Percentiles rank a stretch among this genome's conserved stretches.
Evolutionary conservation across 2,888 invertebrate genomes (phyloP).

Genomic region (Scelioninae gen. 1): DNA sequence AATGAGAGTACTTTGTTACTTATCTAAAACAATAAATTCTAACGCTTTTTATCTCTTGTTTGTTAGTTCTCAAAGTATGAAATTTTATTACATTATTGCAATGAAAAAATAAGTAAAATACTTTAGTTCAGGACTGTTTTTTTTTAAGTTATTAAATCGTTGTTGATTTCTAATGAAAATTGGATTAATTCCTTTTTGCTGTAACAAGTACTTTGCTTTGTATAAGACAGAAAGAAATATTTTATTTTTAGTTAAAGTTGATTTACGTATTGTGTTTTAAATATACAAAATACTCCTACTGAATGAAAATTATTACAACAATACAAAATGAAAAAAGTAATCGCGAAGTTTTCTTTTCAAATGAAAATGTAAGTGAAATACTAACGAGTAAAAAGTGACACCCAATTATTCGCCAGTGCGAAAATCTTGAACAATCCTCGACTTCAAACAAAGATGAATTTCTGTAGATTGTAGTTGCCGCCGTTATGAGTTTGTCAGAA

Average conservation of each 20-base stretch:
- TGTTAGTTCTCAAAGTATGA: conserved; percentile 1
- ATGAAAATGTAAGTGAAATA: conserved; percentile 41
- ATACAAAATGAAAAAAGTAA: neutral
- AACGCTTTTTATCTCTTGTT: conserved; percentile 3
- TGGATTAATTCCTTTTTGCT: neutral
- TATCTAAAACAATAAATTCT: conserved; percentile 10
- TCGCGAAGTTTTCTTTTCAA: conserved; percentile 4
- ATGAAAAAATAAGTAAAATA: neutral
- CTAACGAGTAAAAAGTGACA: conserved; percentile 32
- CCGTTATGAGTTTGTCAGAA: conserved; percentile 15
- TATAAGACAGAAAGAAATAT: no score
- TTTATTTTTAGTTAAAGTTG: neutral
- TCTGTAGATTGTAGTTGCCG: conserved; percentile 17
- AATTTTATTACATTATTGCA: neutral
- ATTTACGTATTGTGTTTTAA: no score
- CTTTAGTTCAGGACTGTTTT: neutral
- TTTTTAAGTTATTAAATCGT: no score
- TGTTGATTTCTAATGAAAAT: no score
- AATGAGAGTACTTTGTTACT: conserved; percentile 3
- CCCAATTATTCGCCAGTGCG: conserved; percentile 45
- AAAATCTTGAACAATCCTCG: conserved; percentile 39
- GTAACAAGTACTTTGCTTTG: neutral
- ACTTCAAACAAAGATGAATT: conserved; percentile 44
- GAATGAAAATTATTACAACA: neutral
- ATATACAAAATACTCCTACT: neutral